These are phyloP conservation scores for Tretioscincus oriximinensis DNA, from an alignment of 2,113 vertebrate genomes.

Conservation along the genomic window DNA sequence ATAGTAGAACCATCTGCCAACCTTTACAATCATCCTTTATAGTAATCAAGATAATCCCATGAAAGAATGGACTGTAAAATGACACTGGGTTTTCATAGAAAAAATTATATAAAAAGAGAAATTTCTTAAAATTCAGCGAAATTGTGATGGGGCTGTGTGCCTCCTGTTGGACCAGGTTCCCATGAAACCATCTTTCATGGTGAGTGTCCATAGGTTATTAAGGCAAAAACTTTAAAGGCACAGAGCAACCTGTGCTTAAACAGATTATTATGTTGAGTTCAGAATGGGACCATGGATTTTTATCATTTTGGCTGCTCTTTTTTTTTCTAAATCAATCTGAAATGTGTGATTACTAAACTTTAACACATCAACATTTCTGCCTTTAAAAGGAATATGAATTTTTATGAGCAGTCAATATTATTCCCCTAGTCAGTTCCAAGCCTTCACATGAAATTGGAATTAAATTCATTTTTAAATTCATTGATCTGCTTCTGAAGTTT, in stretches of 20 bases:
- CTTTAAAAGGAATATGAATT: conserved; percentile 24
- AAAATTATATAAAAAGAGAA: too few species aligned
- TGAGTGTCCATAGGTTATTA: background rate
- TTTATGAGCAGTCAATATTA: background rate
- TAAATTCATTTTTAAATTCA: background rate
- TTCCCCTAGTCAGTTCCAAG: background rate
- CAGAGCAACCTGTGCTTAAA: conserved; percentile 30
- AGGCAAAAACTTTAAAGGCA: background rate
- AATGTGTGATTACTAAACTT: conserved; percentile 15
- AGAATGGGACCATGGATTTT: conserved; percentile 22
- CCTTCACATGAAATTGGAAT: background rate
- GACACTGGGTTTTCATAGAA: too few species aligned
- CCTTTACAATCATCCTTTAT: too few species aligned
- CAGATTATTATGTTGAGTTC: conserved; percentile 6
- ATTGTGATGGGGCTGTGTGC: too few species aligned
- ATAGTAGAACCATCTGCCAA: too few species aligned
- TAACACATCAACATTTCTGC: background rate
- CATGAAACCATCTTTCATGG: too few species aligned
- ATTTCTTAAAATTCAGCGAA: too few species aligned
- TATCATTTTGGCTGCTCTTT: background rate
- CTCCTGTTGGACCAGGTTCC: too few species aligned
- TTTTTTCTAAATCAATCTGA: conserved; percentile 23
- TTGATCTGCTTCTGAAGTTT: background rate
- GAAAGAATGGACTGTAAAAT: too few species aligned
- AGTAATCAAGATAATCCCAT: too few species aligned